Percentiles rank a stretch among this genome's conserved stretches.
Conservation (phyloP, 1,140 invertebrate genomes). For the Macrobrachium rosenbergii region DNA sequence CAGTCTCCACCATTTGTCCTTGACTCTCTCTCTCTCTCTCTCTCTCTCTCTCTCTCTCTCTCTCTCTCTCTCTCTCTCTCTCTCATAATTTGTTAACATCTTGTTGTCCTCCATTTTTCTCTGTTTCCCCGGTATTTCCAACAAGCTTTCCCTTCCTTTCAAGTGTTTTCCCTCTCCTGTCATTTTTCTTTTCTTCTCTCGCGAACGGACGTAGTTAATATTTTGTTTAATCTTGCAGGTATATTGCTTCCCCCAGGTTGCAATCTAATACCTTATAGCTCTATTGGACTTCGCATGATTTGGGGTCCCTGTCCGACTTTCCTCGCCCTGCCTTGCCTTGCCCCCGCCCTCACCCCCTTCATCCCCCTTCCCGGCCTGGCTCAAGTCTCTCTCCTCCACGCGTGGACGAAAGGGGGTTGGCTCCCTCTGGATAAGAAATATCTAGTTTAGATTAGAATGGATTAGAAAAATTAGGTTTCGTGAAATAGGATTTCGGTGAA, state of each 20-base stretch:
- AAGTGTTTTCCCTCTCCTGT: background rate
- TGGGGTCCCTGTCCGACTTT: too few relatives aligned
- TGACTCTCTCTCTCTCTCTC: background rate
- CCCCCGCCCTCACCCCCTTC: background rate
- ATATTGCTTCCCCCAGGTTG: too few relatives aligned
- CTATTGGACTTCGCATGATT: too few relatives aligned
- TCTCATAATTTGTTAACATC: background rate
- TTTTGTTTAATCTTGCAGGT: too few relatives aligned
- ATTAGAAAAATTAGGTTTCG: too few relatives aligned
- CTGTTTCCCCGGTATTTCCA: background rate
- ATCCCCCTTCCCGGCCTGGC: background rate
- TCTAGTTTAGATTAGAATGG: too few relatives aligned
- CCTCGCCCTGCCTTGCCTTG: too few relatives aligned
- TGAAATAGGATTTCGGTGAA: too few relatives aligned
- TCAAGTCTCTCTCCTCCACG: constrained; percentile 5
- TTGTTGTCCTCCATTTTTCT: background rate
- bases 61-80: constrained; percentile 4
- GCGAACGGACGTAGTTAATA: too few relatives aligned
- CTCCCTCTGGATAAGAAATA: too few relatives aligned
- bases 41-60: background rate
- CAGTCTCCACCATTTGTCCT: background rate
- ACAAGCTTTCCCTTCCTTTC: background rate
- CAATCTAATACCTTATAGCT: too few relatives aligned
- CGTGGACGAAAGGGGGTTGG: too few relatives aligned
- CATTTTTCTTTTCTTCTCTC: background rate